Conservation (phyloP, 1,140 invertebrate genomes). For the Nymphalis io region DNA sequence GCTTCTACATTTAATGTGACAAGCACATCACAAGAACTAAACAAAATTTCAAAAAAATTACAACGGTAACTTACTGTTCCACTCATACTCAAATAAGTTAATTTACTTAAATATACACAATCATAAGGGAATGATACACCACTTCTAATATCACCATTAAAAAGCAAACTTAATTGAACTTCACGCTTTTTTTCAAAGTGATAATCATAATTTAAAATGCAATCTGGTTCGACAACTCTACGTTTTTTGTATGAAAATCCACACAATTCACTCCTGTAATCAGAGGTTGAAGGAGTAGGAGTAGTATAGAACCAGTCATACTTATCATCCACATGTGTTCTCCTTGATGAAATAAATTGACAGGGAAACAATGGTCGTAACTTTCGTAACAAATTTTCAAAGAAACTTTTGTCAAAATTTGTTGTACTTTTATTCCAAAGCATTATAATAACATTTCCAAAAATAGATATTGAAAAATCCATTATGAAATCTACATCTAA, state of each 20-base stretch:
- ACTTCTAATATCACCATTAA: slow-evolving; percentile 33
- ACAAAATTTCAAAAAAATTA: slow-evolving; percentile 61
- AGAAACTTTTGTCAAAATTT: slow-evolving; percentile 57
- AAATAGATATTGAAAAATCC: slow-evolving; percentile 26
- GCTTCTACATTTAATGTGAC: slow-evolving; percentile 51
- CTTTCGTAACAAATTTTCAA: slow-evolving; percentile 37
- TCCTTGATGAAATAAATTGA: slow-evolving; percentile 18
- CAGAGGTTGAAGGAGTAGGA: slow-evolving; percentile 9
- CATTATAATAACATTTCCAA: slow-evolving; percentile 48
- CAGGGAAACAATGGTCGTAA: slow-evolving; percentile 40
- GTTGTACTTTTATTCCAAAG: slow-evolving; percentile 50
- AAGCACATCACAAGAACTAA: slow-evolving; percentile 51
- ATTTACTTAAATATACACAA: slow-evolving; percentile 51
- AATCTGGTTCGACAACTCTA: slow-evolving; percentile 38
- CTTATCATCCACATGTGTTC: slow-evolving; percentile 10
- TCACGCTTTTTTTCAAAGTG: slow-evolving; percentile 42
- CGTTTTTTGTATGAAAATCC: slow-evolving; percentile 42
- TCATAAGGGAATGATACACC: slow-evolving; percentile 39
- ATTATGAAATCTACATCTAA: slow-evolving; percentile 18
- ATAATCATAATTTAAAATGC: slow-evolving; percentile 49
- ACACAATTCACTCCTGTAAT: background rate
- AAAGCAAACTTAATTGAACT: slow-evolving; percentile 47
- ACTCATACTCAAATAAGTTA: slow-evolving; percentile 57
- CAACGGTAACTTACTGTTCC: slow-evolving; percentile 46
- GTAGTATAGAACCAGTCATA: slow-evolving; percentile 43